Conservation (phyloP, 1,140 invertebrate species). For the Tetraneura akinire region DNA sequence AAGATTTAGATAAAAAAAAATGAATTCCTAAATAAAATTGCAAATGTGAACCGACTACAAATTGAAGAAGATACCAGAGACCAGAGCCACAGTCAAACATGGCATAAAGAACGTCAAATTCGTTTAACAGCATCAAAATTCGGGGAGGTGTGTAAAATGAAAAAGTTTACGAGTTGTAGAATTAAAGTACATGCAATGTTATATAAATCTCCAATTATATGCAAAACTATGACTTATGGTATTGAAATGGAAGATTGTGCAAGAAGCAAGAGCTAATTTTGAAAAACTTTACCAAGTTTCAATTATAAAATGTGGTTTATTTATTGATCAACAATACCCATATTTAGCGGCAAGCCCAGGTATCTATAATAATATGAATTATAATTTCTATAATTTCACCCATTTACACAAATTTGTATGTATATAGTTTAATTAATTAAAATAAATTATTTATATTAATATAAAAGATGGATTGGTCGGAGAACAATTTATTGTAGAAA, state of each 20-base stretch:
- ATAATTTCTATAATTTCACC: too few relatives aligned
- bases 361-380: too few relatives aligned
- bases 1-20: neutral
- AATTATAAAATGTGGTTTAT: neutral
- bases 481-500: neutral
- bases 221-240: neutral
- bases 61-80: neutral
- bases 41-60: neutral
- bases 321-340: neutral
- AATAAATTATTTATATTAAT: neutral
- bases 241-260: neutral
- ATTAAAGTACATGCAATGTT: neutral
- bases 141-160: neutral
- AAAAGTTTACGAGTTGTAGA: neutral
- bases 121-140: neutral
- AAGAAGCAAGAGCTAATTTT: neutral
- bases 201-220: neutral
- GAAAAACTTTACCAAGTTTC: too few relatives aligned
- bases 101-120: neutral
- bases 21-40: neutral
- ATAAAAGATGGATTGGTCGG: slow-evolving; percentile 3
- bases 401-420: too few relatives aligned
- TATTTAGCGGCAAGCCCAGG: neutral
- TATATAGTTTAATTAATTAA: neutral
- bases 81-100: neutral